A percentile compares a stretch with the other conserved stretches of the same genome.
Evolutionary conservation across 2,113 vertebrate genomes (phyloP).

Genomic region (Cercocebus atys): DNA sequence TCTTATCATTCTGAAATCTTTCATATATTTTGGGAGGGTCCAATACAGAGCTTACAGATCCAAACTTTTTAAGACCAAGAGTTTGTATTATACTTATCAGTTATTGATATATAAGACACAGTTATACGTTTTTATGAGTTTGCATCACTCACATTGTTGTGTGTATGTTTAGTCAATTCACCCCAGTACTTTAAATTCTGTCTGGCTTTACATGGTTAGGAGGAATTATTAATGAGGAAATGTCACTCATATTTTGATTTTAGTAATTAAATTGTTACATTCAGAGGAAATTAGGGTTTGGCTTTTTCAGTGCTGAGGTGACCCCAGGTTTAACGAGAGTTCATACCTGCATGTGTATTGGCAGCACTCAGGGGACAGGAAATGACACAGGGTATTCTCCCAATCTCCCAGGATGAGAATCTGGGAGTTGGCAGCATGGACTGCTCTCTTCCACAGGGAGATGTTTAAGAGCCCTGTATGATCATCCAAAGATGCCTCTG

Average conservation of each 20-base stretch:
- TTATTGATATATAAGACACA: background rate
- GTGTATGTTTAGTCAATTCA: slow-evolving; percentile 19
- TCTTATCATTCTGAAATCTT: slow-evolving; percentile 45
- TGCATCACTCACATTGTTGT: slow-evolving; percentile 9
- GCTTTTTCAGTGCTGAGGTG: background rate
- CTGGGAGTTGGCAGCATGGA: background rate
- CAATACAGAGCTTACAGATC: background rate
- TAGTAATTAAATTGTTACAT: background rate
- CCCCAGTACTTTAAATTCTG: slow-evolving; percentile 3
- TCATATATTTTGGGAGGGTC: background rate
- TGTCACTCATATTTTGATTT: background rate
- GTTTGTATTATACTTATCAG: slow-evolving; percentile 40
- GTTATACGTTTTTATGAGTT: background rate
- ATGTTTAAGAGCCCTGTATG: background rate
- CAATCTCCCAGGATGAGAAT: background rate
- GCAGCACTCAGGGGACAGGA: rapidly evolving
- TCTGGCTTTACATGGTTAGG: background rate
- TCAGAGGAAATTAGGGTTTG: background rate
- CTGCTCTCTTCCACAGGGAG: background rate
- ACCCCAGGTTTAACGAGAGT: background rate
- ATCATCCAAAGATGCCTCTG: background rate
- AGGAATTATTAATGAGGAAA: background rate
- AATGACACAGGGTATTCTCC: background rate
- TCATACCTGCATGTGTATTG: no score
- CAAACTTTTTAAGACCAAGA: background rate